A percentile compares a stretch with the other conserved stretches of the same genome.
phyloP scores from a whole-genome alignment of 2,888 invertebrate species.

The Microctonus aethiopoides region DNA sequence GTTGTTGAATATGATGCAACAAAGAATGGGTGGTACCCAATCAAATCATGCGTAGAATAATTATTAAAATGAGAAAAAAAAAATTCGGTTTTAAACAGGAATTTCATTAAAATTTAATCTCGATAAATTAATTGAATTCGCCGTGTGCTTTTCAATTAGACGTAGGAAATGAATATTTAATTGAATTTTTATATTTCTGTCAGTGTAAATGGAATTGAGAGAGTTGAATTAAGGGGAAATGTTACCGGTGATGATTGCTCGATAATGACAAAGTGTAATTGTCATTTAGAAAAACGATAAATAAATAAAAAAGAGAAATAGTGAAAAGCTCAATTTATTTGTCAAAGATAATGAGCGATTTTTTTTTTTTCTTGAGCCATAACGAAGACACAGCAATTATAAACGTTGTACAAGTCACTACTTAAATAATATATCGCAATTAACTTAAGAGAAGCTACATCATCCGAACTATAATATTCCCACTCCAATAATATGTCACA shows the following conservation, averaged over 20 bases:
- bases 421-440: constrained; percentile 41
- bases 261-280: neutral
- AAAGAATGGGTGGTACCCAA: constrained; percentile 68
- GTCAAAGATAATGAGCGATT: constrained; percentile 18
- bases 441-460: constrained; percentile 12
- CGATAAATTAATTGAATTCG: constrained; percentile 40
- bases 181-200: constrained; percentile 15
- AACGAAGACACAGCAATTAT: constrained; percentile 36
- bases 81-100: neutral
- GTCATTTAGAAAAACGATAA: neutral
- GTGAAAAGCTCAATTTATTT: neutral
- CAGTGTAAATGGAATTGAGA: constrained; percentile 1
- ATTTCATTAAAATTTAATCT: constrained; percentile 35
- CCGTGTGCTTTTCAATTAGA: constrained; percentile 33
- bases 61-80: constrained; percentile 39
- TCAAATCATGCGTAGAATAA: constrained; percentile 55
- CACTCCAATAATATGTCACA: neutral
- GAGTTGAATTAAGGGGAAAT: neutral
- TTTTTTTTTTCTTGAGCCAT: constrained; percentile 36
- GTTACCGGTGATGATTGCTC: neutral
- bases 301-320: neutral
- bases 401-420: constrained; percentile 43
- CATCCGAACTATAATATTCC: neutral
- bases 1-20: constrained; percentile 73
- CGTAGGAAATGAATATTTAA: constrained; percentile 16